phyloP scores from a whole-genome alignment of 2,888 invertebrate species.

The Drosophila subquinaria region DNA sequence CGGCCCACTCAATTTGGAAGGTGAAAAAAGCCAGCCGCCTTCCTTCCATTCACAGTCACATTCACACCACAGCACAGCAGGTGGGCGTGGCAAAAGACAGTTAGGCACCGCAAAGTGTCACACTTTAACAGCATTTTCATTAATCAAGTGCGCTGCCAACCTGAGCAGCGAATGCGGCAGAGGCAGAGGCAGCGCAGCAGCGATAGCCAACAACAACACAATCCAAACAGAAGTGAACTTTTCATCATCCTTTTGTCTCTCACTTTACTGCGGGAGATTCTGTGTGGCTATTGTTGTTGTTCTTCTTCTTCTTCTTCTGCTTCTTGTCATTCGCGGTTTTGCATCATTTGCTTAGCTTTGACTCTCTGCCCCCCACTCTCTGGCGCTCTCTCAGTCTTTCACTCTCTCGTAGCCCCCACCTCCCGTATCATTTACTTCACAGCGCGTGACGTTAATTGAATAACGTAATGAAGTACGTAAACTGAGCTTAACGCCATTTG shows the following conservation, averaged over 20 bases:
- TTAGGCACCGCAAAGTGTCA: slow-evolving; percentile 75
- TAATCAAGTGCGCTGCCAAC: slow-evolving; percentile 63
- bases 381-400: neutral
- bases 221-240: slow-evolving; percentile 45
- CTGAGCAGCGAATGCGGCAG: slow-evolving; percentile 14
- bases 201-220: neutral
- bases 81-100: slow-evolving; percentile 65
- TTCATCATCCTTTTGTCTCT: slow-evolving; percentile 53
- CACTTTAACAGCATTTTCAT: slow-evolving; percentile 78
- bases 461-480: slow-evolving; percentile 65
- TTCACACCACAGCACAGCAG: slow-evolving; percentile 11
- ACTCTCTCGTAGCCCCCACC: neutral
- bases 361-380: neutral
- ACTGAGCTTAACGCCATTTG: slow-evolving; percentile 54
- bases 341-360: slow-evolving; percentile 37
- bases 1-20: slow-evolving; percentile 55
- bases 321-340: slow-evolving; percentile 42
- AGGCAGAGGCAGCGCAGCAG: neutral
- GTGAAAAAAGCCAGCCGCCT: slow-evolving; percentile 33
- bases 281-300: slow-evolving; percentile 3
- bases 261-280: slow-evolving; percentile 20
- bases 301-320: neutral
- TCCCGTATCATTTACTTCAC: slow-evolving; percentile 31
- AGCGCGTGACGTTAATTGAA: slow-evolving; percentile 59
- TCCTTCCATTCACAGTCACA: neutral